These are phyloP conservation scores for Lepas anatifera DNA, from an alignment of 2,888 invertebrate species.

Conservation along the genomic window DNA sequence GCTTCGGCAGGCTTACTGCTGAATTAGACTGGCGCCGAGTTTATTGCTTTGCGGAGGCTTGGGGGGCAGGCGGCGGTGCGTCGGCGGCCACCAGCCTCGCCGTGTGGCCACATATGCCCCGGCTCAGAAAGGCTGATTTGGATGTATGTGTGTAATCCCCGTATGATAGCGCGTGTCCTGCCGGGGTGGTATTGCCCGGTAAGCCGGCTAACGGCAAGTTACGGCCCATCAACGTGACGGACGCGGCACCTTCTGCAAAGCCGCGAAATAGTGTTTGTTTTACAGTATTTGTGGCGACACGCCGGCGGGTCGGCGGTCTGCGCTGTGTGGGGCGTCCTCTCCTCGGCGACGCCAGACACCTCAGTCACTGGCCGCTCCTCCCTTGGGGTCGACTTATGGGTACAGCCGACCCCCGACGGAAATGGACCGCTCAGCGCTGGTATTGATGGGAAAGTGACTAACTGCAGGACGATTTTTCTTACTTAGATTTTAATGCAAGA, in stretches of 20 bases:
- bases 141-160: slow-evolving; percentile 7
- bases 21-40: not conserved
- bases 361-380: too few species aligned
- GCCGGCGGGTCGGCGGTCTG: not conserved
- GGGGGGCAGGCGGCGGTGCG: too few species aligned
- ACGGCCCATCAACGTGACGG: not conserved
- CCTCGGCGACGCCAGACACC: too few species aligned
- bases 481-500: too few species aligned
- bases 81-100: too few species aligned
- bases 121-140: not conserved
- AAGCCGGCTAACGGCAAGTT: slow-evolving; percentile 6
- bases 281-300: slow-evolving; percentile 1
- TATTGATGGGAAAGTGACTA: too few species aligned
- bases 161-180: not conserved
- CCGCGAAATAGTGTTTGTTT: slow-evolving; percentile 11
- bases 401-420: too few species aligned
- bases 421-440: too few species aligned
- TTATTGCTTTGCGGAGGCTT: too few species aligned
- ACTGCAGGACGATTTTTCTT: too few species aligned
- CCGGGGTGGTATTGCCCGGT: not conserved
- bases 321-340: not conserved
- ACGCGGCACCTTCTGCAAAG: not conserved
- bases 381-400: too few species aligned
- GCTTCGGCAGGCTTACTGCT: not conserved
- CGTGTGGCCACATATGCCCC: too few species aligned